phyloP scores from a whole-genome alignment of 2,888 invertebrate species.

The Orchesella flavescens region DNA sequence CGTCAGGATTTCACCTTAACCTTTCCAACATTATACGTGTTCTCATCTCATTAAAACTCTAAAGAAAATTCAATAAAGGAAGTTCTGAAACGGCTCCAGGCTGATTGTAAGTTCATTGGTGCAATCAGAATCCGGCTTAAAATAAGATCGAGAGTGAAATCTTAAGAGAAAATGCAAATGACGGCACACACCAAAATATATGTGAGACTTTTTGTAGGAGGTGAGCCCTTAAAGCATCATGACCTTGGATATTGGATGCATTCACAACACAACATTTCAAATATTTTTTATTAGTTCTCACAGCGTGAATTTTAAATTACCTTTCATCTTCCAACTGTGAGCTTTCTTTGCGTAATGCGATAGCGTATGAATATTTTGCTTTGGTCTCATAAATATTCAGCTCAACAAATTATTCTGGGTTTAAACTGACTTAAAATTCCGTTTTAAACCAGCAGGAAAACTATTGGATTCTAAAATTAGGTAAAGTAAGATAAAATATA shows the following conservation, averaged over 20 bases:
- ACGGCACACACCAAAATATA: not conserved
- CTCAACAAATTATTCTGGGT: constrained; percentile 7
- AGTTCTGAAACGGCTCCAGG: not conserved
- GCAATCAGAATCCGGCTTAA: not conserved
- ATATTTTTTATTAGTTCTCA: constrained; percentile 44
- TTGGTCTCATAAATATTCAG: constrained; percentile 54
- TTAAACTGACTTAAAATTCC: constrained; percentile 35
- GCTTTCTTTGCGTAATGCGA: not conserved
- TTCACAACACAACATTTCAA: not conserved
- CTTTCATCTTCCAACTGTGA: constrained; percentile 35
- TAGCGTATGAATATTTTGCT: not conserved
- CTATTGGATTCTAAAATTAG: too few species aligned
- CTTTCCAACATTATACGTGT: not conserved
- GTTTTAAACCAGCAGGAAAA: constrained; percentile 32
- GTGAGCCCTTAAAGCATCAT: not conserved
- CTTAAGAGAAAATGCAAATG: constrained; percentile 19
- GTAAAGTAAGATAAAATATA: not conserved
- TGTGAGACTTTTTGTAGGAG: too few species aligned
- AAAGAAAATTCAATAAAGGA: not conserved
- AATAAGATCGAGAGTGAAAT: constrained; percentile 49
- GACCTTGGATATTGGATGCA: constrained; percentile 24
- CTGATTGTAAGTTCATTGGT: not conserved
- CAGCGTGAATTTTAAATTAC: constrained; percentile 53
- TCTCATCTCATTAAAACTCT: not conserved
- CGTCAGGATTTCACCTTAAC: constrained; percentile 15